These are phyloP conservation scores for Syrrhaptes paradoxus DNA, from an alignment of 2,113 vertebrate species.

Conservation along the genomic window DNA sequence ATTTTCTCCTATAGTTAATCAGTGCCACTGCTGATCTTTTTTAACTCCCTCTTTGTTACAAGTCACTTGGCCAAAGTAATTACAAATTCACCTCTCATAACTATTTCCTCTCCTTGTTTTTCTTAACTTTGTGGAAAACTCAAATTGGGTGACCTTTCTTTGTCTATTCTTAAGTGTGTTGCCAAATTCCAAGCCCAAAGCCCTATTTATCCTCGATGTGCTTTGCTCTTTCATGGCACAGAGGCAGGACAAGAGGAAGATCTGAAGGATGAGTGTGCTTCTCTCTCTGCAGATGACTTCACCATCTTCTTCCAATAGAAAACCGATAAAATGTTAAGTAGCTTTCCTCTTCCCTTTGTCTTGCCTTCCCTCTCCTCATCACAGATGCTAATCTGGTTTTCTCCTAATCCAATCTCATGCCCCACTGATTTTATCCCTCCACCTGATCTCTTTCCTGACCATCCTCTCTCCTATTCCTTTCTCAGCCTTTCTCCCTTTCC, in stretches of 20 bases:
- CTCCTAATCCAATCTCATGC: not conserved
- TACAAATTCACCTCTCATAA: not conserved
- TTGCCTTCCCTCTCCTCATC: not conserved
- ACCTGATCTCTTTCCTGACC: not conserved
- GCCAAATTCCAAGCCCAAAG: not conserved
- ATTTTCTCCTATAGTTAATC: not conserved
- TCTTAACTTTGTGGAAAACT: not conserved
- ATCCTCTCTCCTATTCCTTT: not conserved
- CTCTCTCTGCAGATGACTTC: not conserved
- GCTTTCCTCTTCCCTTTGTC: not conserved
- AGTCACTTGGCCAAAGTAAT: not conserved
- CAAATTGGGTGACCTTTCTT: not conserved
- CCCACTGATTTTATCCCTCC: not conserved
- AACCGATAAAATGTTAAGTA: not conserved
- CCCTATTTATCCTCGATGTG: fast-evolving
- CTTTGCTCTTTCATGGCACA: not conserved
- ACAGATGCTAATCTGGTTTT: not conserved
- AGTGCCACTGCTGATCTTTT: not conserved
- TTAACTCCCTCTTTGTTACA: not conserved
- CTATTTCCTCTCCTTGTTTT: not conserved
- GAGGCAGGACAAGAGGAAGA: not conserved
- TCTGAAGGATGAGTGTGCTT: not conserved
- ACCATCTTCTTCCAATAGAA: not conserved
- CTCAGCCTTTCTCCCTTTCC: not conserved
- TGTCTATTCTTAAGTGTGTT: not conserved